phyloP scores from a whole-genome alignment of 2,797 vertebrate species.

The Pterois miles region DNA sequence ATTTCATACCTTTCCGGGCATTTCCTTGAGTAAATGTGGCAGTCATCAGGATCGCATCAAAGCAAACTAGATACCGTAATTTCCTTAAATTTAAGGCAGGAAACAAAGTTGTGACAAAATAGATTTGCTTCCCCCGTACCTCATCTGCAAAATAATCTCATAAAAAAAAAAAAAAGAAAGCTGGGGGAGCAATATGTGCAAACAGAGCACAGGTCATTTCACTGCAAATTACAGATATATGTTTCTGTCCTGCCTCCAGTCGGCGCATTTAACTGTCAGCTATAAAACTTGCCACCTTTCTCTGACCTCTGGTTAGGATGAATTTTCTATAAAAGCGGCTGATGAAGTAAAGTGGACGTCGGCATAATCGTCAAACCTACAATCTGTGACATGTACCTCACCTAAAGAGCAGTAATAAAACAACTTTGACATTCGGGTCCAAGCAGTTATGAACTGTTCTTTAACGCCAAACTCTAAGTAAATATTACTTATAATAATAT shows the following conservation, averaged over 20 bases:
- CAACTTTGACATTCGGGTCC: slow-evolving; percentile 21
- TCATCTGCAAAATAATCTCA: slow-evolving; percentile 36
- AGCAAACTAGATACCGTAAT: slow-evolving; percentile 51
- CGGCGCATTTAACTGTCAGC: slow-evolving; percentile 28
- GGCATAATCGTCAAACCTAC: slow-evolving; percentile 28
- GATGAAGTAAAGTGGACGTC: slow-evolving; percentile 18
- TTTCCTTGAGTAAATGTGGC: slow-evolving; percentile 59
- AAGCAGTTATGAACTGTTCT: slow-evolving; percentile 2
- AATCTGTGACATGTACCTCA: slow-evolving; percentile 22
- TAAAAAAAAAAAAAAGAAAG: slow-evolving; percentile 33
- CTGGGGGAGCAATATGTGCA: slow-evolving; percentile 54
- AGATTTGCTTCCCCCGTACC: slow-evolving; percentile 35
- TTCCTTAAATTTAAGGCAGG: slow-evolving; percentile 49
- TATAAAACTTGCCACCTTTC: slow-evolving; percentile 50
- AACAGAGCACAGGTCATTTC: slow-evolving; percentile 60
- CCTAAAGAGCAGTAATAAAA: background rate
- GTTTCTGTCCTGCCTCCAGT: slow-evolving; percentile 45
- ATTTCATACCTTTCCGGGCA: slow-evolving; percentile 55
- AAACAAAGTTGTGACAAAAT: slow-evolving; percentile 63
- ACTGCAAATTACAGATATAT: slow-evolving; percentile 54
- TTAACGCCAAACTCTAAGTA: background rate
- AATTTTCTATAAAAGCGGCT: slow-evolving; percentile 34
- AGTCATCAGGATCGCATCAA: slow-evolving; percentile 61
- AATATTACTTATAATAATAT: background rate
- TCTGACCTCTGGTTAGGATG: slow-evolving; percentile 56